phyloP scores from a whole-genome alignment of 2,797 vertebrate genomes.

The Chaetodon trifasciatus region DNA sequence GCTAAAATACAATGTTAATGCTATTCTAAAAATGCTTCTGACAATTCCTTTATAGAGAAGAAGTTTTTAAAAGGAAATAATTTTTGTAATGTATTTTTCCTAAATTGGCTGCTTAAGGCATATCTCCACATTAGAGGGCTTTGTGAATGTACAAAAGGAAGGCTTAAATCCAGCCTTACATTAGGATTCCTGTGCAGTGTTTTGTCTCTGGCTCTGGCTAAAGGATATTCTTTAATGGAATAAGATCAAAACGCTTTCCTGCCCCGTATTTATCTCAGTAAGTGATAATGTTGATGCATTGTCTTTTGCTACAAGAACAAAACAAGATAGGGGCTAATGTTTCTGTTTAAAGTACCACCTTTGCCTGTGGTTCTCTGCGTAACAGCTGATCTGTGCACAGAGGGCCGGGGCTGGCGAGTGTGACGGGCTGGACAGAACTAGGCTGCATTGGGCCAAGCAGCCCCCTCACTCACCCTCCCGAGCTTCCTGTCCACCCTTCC shows the following conservation, averaged over 20 bases:
- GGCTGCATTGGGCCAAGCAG: slow-evolving; percentile 41
- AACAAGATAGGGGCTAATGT: slow-evolving; percentile 51
- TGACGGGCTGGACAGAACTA: slow-evolving; percentile 60
- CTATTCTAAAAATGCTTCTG: slow-evolving; percentile 1
- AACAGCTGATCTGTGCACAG: slow-evolving; percentile 33
- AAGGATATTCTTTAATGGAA: slow-evolving; percentile 44
- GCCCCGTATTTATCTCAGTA: slow-evolving; percentile 51
- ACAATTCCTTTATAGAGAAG: not conserved
- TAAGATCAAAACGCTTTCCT: slow-evolving; percentile 41
- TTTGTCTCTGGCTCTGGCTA: slow-evolving; percentile 39
- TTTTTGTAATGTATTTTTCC: not conserved
- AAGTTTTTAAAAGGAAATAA: not conserved
- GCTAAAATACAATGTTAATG: not conserved
- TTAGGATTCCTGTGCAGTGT: slow-evolving; percentile 18
- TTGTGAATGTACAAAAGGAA: slow-evolving; percentile 3
- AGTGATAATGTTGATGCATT: slow-evolving; percentile 39
- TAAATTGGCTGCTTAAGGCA: not conserved
- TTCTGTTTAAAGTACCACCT: slow-evolving; percentile 39
- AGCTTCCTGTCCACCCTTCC: slow-evolving; percentile 61
- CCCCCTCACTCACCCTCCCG: slow-evolving; percentile 17
- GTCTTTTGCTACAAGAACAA: slow-evolving; percentile 45
- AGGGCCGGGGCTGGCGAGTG: slow-evolving; percentile 2
- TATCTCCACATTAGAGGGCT: slow-evolving; percentile 5
- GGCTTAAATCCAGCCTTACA: slow-evolving; percentile 1
- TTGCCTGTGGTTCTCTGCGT: slow-evolving; percentile 16